Evolutionary conservation across 2,113 vertebrate species (phyloP).

Genomic region (Lophotis ruficrista): DNA sequence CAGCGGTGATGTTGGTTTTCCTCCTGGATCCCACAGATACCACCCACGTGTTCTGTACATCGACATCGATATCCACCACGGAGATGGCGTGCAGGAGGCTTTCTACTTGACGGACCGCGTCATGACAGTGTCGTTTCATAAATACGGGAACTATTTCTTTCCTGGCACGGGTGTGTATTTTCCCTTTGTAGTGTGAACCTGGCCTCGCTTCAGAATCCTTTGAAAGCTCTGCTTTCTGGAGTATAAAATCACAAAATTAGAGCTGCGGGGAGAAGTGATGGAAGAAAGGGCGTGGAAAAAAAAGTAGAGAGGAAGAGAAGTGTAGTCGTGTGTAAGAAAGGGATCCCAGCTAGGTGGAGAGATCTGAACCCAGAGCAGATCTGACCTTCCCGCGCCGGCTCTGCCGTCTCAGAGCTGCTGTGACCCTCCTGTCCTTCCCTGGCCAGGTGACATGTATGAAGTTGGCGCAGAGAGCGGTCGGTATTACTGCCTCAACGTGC

Average conservation of each 20-base stretch:
- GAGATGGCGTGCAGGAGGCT: constrained; percentile 96
- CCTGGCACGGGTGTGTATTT: constrained; percentile 89
- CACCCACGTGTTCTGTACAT: constrained; percentile 97
- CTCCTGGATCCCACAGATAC: constrained; percentile 77
- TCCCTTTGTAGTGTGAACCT: neutral
- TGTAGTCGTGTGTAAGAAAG: neutral
- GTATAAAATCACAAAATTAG: rapidly evolving
- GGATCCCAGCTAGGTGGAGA: neutral
- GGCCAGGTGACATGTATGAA: constrained; percentile 97
- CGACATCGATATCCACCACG: constrained; percentile 98
- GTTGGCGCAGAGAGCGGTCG: constrained; percentile 97
- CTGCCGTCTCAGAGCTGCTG: neutral
- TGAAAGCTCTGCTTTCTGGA: neutral
- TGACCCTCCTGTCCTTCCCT: neutral
- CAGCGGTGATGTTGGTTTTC: neutral
- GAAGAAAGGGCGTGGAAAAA: neutral
- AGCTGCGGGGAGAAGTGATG: neutral
- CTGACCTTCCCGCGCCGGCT: neutral
- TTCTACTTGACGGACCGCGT: constrained; percentile 98
- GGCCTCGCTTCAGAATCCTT: neutral
- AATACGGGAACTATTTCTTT: constrained; percentile 99
- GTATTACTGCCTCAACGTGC: constrained; percentile 97
- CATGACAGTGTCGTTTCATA: constrained; percentile 99
- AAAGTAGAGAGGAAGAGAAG: neutral
- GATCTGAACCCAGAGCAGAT: neutral